Evolutionary conservation across 2,113 vertebrate genomes (phyloP).

Genomic region (Epinephelus lanceolatus): DNA sequence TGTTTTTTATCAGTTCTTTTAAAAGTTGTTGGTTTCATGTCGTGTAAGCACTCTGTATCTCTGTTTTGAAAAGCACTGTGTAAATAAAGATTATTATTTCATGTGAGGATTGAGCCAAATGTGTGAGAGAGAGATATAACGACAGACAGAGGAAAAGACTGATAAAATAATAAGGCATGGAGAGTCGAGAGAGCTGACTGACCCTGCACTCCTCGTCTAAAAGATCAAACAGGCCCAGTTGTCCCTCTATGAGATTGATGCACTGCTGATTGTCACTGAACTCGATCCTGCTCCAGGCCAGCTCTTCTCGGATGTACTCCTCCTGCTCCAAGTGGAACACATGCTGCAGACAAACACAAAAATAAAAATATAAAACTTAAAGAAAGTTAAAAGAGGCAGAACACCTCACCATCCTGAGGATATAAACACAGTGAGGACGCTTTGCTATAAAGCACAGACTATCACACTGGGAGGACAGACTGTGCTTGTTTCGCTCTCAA

Average conservation of each 20-base stretch:
- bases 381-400: background rate
- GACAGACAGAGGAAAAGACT: background rate
- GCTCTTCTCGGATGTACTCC: conserved; percentile 86
- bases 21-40: too few relatives aligned
- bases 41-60: too few relatives aligned
- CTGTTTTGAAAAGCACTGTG: too few relatives aligned
- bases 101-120: background rate
- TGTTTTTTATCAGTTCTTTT: too few relatives aligned
- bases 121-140: background rate
- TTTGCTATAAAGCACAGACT: background rate
- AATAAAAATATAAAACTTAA: background rate
- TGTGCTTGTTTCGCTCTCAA: background rate
- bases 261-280: conserved; percentile 87
- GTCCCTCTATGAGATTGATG: conserved; percentile 84
- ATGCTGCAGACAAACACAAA: conserved; percentile 75
- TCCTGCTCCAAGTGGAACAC: conserved; percentile 89
- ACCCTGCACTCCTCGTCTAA: conserved; percentile 88
- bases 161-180: background rate
- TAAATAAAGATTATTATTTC: too few relatives aligned
- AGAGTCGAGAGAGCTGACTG: conserved; percentile 9
- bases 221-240: conserved; percentile 85
- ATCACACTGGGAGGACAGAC: background rate
- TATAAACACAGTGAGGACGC: background rate
- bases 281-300: conserved; percentile 86
- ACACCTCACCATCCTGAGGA: background rate